Evolutionary conservation across 2,888 invertebrate genomes (phyloP).

Genomic region (Pandemis heparana): DNA sequence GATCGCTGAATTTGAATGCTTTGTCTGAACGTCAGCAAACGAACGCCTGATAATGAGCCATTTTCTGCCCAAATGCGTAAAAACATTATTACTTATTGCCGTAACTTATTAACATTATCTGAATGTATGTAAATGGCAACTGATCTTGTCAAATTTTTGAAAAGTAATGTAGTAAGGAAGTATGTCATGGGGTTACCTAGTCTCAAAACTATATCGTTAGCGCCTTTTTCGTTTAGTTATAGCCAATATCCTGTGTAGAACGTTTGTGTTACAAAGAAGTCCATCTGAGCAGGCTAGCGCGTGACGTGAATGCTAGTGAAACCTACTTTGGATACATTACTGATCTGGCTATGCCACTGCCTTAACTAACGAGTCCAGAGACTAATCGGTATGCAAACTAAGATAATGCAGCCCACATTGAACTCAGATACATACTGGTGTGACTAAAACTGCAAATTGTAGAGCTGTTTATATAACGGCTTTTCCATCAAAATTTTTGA

Average conservation of each 20-base stretch:
- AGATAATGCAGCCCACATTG: not conserved
- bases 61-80: not conserved
- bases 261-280: conserved; percentile 70
- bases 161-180: conserved; percentile 49
- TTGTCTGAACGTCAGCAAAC: not conserved
- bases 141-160: not conserved
- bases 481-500: not conserved
- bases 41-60: not conserved
- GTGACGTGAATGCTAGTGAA: conserved; percentile 61
- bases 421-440: not conserved
- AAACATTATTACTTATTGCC: not conserved
- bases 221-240: conserved; percentile 68
- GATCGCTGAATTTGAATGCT: conserved; percentile 8
- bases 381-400: conserved; percentile 5
- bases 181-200: conserved; percentile 70
- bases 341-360: conserved; percentile 22
- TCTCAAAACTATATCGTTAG: conserved; percentile 51
- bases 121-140: not conserved
- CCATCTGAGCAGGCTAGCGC: conserved; percentile 62
- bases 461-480: not conserved
- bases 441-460: not conserved
- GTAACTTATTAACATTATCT: not conserved
- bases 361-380: not conserved
- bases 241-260: conserved; percentile 69
- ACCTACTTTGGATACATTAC: conserved; percentile 30